phyloP scores from a whole-genome alignment of 2,113 vertebrate genomes.

The Kobus ellipsiprymnus region DNA sequence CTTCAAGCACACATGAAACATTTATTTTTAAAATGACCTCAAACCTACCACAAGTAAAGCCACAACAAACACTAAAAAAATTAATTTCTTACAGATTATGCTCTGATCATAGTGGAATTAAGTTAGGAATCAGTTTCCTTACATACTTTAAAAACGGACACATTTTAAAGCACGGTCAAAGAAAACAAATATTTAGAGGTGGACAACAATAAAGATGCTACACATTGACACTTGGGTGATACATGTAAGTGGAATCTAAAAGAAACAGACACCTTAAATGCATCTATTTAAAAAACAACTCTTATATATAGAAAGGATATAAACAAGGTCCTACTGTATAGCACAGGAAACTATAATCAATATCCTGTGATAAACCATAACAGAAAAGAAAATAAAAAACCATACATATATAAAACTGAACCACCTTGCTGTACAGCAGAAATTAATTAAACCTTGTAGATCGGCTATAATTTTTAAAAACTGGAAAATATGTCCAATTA shows the following conservation, averaged over 20 bases:
- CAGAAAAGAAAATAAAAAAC: not conserved
- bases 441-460: not conserved
- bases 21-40: not conserved
- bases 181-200: not conserved
- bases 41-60: slow-evolving; percentile 21
- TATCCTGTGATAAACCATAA: not conserved
- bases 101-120: not conserved
- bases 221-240: not conserved
- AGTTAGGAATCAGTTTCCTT: not conserved
- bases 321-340: not conserved
- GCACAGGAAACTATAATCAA: not conserved
- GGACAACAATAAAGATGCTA: not conserved
- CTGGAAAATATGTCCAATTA: not conserved
- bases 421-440: not conserved
- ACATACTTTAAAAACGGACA: not conserved
- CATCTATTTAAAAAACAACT: not conserved
- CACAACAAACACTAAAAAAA: not conserved
- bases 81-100: not conserved
- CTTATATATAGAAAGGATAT: not conserved
- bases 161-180: not conserved
- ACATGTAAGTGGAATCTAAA: not conserved
- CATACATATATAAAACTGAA: not conserved
- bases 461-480: not conserved
- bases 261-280: not conserved
- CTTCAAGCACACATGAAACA: not conserved